phyloP scores from a whole-genome alignment of 1,140 invertebrate species.

The Formica selysi region DNA sequence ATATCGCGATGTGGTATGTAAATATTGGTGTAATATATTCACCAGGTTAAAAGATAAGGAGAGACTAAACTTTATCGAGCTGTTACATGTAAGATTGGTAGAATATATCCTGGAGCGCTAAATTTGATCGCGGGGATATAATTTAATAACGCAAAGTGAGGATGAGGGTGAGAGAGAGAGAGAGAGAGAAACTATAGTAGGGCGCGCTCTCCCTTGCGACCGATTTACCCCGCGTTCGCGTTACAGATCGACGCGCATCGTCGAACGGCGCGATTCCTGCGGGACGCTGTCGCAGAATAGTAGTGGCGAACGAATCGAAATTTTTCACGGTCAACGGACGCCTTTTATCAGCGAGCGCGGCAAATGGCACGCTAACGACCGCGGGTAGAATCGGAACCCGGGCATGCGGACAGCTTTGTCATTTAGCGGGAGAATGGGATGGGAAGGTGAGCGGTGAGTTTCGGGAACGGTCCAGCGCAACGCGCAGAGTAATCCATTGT shows the following conservation, averaged over 20 bases:
- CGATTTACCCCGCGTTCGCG: slow-evolving; percentile 34
- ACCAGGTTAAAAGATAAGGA: slow-evolving; percentile 9
- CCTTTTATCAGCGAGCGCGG: slow-evolving; percentile 56
- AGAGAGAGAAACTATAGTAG: not conserved
- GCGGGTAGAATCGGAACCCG: slow-evolving; percentile 38
- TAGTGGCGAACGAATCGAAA: slow-evolving; percentile 41
- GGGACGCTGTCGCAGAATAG: slow-evolving; percentile 1
- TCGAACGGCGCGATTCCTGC: slow-evolving; percentile 27
- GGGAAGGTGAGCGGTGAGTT: slow-evolving; percentile 14
- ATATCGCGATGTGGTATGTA: not conserved
- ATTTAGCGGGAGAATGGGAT: slow-evolving; percentile 48
- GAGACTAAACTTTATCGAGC: slow-evolving; percentile 9
- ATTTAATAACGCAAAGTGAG: slow-evolving; percentile 49
- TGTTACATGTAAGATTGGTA: not conserved
- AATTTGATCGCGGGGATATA: slow-evolving; percentile 47
- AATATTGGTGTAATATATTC: slow-evolving; percentile 23
- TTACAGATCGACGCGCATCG: slow-evolving; percentile 54
- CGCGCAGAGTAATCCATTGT: slow-evolving; percentile 62
- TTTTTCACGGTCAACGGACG: slow-evolving; percentile 64
- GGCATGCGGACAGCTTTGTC: slow-evolving; percentile 40
- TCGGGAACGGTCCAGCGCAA: not conserved
- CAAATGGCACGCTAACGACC: slow-evolving; percentile 62
- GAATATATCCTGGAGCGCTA: slow-evolving; percentile 7
- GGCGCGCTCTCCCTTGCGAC: slow-evolving; percentile 16
- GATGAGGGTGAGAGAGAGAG: not conserved